phyloP scores from a whole-genome alignment of 1,140 invertebrate genomes.

The Tetramorium simillimum region DNA sequence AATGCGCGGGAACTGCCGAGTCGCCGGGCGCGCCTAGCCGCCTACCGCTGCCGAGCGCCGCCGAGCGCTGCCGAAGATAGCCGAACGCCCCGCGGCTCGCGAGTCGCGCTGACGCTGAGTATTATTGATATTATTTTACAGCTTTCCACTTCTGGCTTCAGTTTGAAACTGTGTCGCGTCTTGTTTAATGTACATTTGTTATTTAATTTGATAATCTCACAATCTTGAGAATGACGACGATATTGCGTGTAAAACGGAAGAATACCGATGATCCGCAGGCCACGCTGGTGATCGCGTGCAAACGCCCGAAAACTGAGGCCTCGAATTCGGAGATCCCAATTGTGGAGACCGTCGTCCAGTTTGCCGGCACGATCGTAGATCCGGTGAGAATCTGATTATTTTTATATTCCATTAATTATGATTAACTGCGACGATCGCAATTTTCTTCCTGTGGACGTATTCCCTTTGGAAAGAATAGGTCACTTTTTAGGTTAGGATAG shows the following conservation, averaged over 20 bases:
- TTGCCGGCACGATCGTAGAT: slow-evolving; percentile 4
- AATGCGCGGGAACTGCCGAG: too few species aligned
- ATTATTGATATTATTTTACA: too few species aligned
- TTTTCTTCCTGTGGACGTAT: neutral
- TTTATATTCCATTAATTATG: neutral
- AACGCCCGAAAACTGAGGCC: neutral
- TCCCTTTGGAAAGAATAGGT: neutral
- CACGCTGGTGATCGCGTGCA: neutral
- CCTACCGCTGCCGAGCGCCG: too few species aligned
- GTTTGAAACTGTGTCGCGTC: too few species aligned
- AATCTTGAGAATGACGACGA: slow-evolving; percentile 9
- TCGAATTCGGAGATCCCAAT: too few species aligned
- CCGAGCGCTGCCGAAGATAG: too few species aligned
- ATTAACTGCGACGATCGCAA: neutral
- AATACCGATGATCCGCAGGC: neutral
- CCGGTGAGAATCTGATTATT: neutral
- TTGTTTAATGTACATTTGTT: too few species aligned
- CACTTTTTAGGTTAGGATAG: neutral
- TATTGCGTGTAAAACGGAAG: slow-evolving; percentile 35
- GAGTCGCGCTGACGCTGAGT: too few species aligned
- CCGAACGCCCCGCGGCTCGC: too few species aligned
- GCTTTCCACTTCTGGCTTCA: too few species aligned
- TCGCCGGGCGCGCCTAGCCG: too few species aligned
- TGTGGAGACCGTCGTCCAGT: neutral
- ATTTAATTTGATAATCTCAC: too few species aligned